Conservation (phyloP, 2,113 vertebrate genomes). For the Seriola quinqueradiata region DNA sequence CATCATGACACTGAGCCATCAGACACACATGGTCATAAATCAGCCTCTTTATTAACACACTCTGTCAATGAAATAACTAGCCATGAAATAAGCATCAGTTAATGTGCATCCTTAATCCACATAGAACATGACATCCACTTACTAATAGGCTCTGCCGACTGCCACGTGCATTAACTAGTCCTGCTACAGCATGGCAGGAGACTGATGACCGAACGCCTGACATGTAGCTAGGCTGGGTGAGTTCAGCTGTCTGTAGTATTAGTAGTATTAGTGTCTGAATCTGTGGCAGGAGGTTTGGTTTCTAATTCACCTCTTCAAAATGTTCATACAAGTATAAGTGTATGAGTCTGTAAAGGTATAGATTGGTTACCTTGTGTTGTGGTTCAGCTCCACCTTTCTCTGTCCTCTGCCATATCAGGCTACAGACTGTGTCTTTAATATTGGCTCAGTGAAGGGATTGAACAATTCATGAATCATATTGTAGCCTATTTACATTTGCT, state of each 20-base stretch:
- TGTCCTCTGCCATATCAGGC: slow-evolving; percentile 17
- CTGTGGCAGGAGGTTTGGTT: neutral
- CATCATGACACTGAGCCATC: slow-evolving; percentile 24
- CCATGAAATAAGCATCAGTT: slow-evolving; percentile 53
- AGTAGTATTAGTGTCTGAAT: neutral
- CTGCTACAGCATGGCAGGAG: neutral
- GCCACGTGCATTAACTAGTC: neutral
- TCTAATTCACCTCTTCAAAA: neutral
- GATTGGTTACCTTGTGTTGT: neutral
- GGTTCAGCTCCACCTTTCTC: slow-evolving; percentile 7
- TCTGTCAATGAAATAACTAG: slow-evolving; percentile 51
- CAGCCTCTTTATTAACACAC: slow-evolving; percentile 45
- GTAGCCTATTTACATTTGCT: slow-evolving; percentile 12
- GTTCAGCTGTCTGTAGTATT: slow-evolving; percentile 10
- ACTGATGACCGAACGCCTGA: neutral
- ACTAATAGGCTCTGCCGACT: neutral
- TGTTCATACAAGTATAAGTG: neutral
- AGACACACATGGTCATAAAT: slow-evolving; percentile 40
- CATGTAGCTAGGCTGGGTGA: neutral
- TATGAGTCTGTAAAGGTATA: neutral
- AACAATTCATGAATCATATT: neutral
- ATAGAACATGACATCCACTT: slow-evolving; percentile 33
- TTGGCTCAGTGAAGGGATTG: slow-evolving; percentile 15
- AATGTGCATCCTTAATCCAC: slow-evolving; percentile 29
- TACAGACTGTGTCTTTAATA: slow-evolving; percentile 26